These are phyloP conservation scores for Neosalanx taihuensis DNA, from an alignment of 2,797 vertebrate genomes.

Conservation along the genomic window DNA sequence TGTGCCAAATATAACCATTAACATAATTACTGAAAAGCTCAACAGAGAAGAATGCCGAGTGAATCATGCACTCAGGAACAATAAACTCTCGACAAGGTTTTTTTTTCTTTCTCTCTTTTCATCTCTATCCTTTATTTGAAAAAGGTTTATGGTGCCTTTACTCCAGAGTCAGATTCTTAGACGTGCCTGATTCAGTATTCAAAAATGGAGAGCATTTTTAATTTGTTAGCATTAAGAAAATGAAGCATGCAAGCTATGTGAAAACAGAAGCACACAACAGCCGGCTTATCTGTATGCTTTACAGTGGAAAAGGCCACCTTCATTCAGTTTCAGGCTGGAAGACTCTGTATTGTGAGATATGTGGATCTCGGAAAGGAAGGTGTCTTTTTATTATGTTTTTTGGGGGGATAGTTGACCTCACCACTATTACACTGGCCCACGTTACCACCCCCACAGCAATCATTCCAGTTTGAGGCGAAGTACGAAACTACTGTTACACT, in stretches of 20 bases:
- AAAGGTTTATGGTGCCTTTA: slow-evolving; percentile 27
- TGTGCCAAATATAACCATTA: slow-evolving; percentile 23
- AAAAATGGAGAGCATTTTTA: slow-evolving; percentile 12
- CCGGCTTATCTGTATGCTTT: neutral
- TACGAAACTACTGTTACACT: slow-evolving; percentile 17
- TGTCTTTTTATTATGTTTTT: neutral
- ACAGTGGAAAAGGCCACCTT: slow-evolving; percentile 17
- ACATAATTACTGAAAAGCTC: slow-evolving; percentile 43
- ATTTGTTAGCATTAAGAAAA: slow-evolving; percentile 13
- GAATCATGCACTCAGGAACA: slow-evolving; percentile 34
- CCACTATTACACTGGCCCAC: slow-evolving; percentile 13
- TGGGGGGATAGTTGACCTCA: neutral
- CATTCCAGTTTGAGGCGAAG: slow-evolving; percentile 17
- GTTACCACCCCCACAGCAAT: too few relatives aligned
- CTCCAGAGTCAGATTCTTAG: slow-evolving; percentile 11
- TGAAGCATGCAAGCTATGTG: neutral
- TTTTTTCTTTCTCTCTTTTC: neutral
- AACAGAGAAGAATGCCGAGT: slow-evolving; percentile 34
- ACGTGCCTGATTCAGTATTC: slow-evolving; percentile 33
- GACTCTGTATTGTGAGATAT: slow-evolving; percentile 7
- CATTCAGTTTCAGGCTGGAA: slow-evolving; percentile 14
- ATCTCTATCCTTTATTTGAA: slow-evolving; percentile 12
- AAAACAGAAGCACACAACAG: neutral
- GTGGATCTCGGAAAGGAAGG: slow-evolving; percentile 10
- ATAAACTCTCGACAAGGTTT: slow-evolving; percentile 26